Evolutionary conservation across 2,888 invertebrate species (phyloP).

Genomic region (Cactoblastis cactorum): DNA sequence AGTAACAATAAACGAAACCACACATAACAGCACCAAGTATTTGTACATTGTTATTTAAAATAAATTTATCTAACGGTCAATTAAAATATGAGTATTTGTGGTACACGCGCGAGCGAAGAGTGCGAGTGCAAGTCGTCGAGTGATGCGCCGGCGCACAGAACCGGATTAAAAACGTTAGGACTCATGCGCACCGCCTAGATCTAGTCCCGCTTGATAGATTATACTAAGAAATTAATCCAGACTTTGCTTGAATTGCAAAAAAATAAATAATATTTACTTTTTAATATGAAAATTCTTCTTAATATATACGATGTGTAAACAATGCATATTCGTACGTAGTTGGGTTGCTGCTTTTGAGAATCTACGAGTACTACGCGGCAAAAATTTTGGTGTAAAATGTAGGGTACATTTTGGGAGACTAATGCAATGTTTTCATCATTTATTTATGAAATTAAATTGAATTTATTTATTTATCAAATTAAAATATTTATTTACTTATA

Average conservation of each 20-base stretch:
- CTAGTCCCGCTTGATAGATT: constrained; percentile 22
- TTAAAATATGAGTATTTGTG: constrained; percentile 21
- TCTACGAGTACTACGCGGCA: no score
- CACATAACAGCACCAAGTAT: constrained; percentile 55
- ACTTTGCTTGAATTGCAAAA: constrained; percentile 12
- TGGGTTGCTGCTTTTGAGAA: no score
- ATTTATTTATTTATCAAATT: no score
- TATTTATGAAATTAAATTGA: no score
- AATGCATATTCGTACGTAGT: no score
- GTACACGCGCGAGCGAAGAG: constrained; percentile 42
- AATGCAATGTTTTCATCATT: no score
- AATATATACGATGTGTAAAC: no score
- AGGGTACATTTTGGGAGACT: no score
- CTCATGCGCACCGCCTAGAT: constrained; percentile 37
- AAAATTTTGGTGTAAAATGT: no score
- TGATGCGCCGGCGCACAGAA: constrained; percentile 58
- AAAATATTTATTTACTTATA: no score
- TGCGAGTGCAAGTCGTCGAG: constrained; percentile 51
- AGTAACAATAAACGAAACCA: constrained; percentile 56
- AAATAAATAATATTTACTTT: no score
- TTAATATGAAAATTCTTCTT: no score
- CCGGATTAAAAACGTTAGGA: constrained; percentile 61
- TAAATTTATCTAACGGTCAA: constrained; percentile 24
- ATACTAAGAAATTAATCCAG: constrained; percentile 9
- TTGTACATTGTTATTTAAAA: constrained; percentile 50